A percentile compares a stretch with the other conserved stretches of the same genome.
phyloP scores from a whole-genome alignment of 2,888 invertebrate genomes.

The Scaptomyza reducta region DNA sequence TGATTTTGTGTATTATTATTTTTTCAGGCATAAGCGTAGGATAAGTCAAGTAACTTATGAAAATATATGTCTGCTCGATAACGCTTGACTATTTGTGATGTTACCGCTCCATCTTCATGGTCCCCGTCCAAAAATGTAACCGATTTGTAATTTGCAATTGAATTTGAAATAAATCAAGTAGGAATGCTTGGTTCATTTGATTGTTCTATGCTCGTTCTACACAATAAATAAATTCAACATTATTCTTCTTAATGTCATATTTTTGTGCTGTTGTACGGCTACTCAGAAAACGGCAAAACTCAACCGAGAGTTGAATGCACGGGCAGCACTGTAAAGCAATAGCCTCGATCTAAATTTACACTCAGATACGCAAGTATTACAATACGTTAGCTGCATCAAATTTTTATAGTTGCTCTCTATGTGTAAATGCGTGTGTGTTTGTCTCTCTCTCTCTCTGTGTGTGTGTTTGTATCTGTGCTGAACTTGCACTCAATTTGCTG shows the following conservation, averaged over 20 bases:
- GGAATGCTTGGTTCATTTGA: constrained; percentile 8
- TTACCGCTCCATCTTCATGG: too few species aligned
- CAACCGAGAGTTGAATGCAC: constrained; percentile 79
- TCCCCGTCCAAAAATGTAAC: constrained; percentile 15
- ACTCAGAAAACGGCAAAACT: constrained; percentile 47
- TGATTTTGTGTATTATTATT: too few species aligned
- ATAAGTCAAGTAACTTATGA: constrained; percentile 61
- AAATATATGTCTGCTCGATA: constrained; percentile 48
- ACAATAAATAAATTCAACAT: constrained; percentile 74
- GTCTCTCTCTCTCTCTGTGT: too few species aligned
- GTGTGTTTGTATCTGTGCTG: constrained; percentile 53
- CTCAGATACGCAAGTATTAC: constrained; percentile 59
- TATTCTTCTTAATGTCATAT: constrained; percentile 63
- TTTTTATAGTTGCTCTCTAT: neutral
- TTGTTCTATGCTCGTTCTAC: constrained; percentile 20
- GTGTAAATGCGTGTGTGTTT: neutral
- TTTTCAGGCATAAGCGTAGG: too few species aligned
- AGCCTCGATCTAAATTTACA: constrained; percentile 84
- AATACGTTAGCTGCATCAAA: constrained; percentile 5
- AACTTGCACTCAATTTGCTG: constrained; percentile 73
- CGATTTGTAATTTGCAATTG: constrained; percentile 62
- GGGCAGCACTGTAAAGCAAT: constrained; percentile 83
- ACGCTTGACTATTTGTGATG: constrained; percentile 11
- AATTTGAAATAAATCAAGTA: constrained; percentile 28
- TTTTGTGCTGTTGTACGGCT: constrained; percentile 32